Evolutionary conservation across 1,140 invertebrate genomes (phyloP), one percentile per base, ranked within the genome.

Genomic region (Dermatophagoides farinae): DNA sequence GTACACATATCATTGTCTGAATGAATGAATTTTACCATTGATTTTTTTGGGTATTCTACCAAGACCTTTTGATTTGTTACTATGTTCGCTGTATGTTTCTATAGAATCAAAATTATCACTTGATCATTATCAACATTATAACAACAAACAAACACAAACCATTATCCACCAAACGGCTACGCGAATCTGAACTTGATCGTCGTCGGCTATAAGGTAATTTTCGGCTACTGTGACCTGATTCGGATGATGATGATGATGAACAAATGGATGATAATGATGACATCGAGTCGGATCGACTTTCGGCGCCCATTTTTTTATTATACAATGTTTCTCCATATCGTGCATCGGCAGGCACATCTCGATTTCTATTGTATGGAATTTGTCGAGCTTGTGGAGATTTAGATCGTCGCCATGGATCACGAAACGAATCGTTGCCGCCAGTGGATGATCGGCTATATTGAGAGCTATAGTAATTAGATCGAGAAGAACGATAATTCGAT

Each of bases 331-430:
- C 51, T n/a, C 51, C 51, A n/a, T 20, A 53, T 14, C 51, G 51
- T n/a, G 51, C 20, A n/a, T 53, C 51, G 1, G 20, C n/a, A 16
- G 12, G 14, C 10, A 22, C 14, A 14, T 39, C n/a, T 31, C 31
- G 31, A 31, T 31, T 31, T 4, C 31, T 2, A 16, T 53, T 31
- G 23, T 38, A 25, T 23, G 14, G 25, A 4, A 16, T 38, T 44
- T 11, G 25, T 38, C n/a, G 12, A n/a, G 22, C 8, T 46, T 55
- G 14, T 10, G 58, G 58, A 46, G 53, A 37, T 52, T 58, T 63
- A 12, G 61, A 65, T 73, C 62, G 25, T 40, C 60, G 10, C 62
- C 62, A 64, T 8, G 62, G 62, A 50, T 64, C 62, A 14, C 62
- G 25, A 57, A 55, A 64, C 16, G 16, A 8, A 57, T 64, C 62